These are phyloP conservation scores for Coregonus suidteri DNA, from an alignment of 2,797 vertebrate species.

Conservation along the genomic window DNA sequence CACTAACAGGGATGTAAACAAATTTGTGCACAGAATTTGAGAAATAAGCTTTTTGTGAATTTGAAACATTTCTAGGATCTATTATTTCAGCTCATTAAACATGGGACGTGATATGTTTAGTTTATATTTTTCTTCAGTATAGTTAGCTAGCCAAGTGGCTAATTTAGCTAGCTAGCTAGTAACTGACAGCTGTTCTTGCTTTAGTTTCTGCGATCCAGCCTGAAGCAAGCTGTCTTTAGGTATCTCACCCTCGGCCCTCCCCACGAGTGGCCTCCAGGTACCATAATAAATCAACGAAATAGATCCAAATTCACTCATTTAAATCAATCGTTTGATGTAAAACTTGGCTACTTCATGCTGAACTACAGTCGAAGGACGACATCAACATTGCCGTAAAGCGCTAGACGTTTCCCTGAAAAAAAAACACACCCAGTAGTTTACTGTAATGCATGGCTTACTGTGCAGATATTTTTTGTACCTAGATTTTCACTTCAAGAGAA, in stretches of 20 bases:
- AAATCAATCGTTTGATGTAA: background rate
- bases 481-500: too few species aligned
- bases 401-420: constrained; percentile 4
- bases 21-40: too few species aligned
- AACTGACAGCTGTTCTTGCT: background rate
- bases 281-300: constrained; percentile 87
- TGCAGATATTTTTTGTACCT: too few species aligned
- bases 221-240: background rate
- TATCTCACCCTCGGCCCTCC: constrained; percentile 59
- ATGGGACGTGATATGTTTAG: too few species aligned
- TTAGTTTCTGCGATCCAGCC: background rate
- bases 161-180: constrained; percentile 2
- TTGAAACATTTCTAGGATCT: too few species aligned
- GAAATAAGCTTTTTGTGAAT: too few species aligned
- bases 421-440: background rate
- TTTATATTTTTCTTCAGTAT: too few species aligned
- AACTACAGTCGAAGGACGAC: background rate
- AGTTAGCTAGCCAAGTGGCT: too few species aligned
- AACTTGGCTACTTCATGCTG: constrained; percentile 30
- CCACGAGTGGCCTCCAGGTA: constrained; percentile 69
- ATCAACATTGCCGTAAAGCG: constrained; percentile 60
- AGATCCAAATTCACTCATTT: constrained; percentile 89
- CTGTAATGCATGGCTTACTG: too few species aligned
- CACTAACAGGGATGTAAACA: too few species aligned
- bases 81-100: too few species aligned